Percentiles rank a stretch among this genome's conserved stretches.
Evolutionary conservation across 1,140 invertebrate species (phyloP).

Genomic region (Cydia fagiglandana): DNA sequence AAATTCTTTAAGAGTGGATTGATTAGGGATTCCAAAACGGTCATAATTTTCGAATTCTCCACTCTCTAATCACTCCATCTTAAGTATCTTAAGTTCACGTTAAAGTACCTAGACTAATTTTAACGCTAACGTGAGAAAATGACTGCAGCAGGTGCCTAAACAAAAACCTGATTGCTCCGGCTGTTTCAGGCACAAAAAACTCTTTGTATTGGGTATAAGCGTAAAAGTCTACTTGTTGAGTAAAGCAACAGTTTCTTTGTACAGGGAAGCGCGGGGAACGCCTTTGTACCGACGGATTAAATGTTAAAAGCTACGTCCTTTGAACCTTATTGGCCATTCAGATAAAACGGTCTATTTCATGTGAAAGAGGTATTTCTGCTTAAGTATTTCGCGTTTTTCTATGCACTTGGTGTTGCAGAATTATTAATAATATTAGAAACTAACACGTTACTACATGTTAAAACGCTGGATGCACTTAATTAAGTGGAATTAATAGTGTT

Average conservation of each 20-base stretch:
- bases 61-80: no score
- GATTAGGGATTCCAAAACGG: no score
- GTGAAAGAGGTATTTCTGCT: background rate
- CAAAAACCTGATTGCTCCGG: background rate
- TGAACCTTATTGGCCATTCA: background rate
- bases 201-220: conserved; percentile 9
- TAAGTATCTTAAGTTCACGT: no score
- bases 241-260: conserved; percentile 27
- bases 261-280: background rate
- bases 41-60: no score
- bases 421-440: background rate
- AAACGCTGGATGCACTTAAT: no score
- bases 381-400: background rate
- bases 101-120: no score
- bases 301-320: background rate
- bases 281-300: conserved; percentile 3
- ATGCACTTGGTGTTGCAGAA: background rate
- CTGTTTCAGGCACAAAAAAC: background rate
- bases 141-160: background rate
- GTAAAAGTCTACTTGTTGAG: conserved; percentile 21
- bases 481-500: no score
- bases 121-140: background rate
- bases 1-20: no score
- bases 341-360: background rate
- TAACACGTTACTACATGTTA: no score